Evolutionary conservation across 2,797 vertebrate genomes (phyloP), one percentile per base, ranked within the genome.

Genomic region (Chelmon rostratus): DNA sequence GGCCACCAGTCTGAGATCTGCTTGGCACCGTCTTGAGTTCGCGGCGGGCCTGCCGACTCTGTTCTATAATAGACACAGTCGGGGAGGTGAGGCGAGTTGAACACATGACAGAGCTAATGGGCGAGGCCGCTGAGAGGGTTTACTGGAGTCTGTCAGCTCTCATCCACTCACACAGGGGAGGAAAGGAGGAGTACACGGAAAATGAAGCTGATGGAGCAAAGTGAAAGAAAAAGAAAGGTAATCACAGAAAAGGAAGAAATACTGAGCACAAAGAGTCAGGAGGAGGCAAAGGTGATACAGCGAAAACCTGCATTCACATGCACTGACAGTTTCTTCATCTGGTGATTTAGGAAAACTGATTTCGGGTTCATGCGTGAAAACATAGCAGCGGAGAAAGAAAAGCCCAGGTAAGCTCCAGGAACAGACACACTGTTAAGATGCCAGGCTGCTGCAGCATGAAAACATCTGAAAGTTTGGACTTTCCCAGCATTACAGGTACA

Each of bases 101-200:
- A 84, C 9, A 40, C 78, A 76, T 85, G 88, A 80, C 78, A 46
- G 86, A 83, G 76, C 89, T 90, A 88, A 93, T 88, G 87, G 86
- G 70, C 35, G 11, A 66, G 71, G 76, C 62, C 19, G 16, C 84
- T 42, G 76, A 81, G 73, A 86, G 82, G 77, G 61, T 72, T 80
- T 78, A 58, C 69, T 40, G 76, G 63, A 76, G 79, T 73, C 84
- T 88, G 90, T 91, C 91, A 84, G 78, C 56, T 88, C 86, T 44
- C 66, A 90, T 90, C 71, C 81, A 78, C 66, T 90, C 86, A 89
- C 52, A 10, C 25, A 37, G 73, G 47, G 40, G 31, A 56, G 25
- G 37, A 25, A 33, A n/a, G 21, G 47, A 47, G 46, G 42, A 57
- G 10, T 19, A 58, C n/a, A 35, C 57, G 54, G 37, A 37, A 37